A percentile compares a stretch with the other conserved stretches of the same genome.
Evolutionary conservation across 2,113 vertebrate genomes (phyloP).

Genomic region (Semnornis frantzii): DNA sequence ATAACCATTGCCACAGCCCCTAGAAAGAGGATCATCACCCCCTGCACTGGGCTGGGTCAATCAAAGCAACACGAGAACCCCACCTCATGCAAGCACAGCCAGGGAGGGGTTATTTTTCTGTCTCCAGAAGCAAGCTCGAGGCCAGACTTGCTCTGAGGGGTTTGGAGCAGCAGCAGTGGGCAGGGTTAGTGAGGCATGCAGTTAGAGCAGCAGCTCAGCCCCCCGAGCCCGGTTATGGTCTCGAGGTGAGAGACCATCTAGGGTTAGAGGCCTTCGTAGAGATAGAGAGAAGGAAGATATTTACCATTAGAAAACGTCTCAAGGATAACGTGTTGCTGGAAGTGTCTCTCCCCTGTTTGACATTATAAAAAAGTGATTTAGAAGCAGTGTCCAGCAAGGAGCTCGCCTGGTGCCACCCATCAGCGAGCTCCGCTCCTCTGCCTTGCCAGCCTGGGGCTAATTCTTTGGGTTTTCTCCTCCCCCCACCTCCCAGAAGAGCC

Average conservation of each 20-base stretch:
- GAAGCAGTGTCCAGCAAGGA: slow-evolving; percentile 71
- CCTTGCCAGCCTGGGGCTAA: slow-evolving; percentile 2
- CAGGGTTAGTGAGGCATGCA: slow-evolving; percentile 69
- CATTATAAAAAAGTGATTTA: slow-evolving; percentile 89
- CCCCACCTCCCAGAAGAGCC: neutral
- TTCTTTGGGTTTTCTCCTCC: neutral
- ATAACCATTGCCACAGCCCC: neutral
- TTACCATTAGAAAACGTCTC: slow-evolving; percentile 98
- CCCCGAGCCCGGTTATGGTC: slow-evolving; percentile 59
- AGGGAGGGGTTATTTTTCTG: neutral
- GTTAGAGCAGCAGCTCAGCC: slow-evolving; percentile 69
- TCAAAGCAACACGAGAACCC: slow-evolving; percentile 6
- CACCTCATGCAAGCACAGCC: slow-evolving; percentile 13
- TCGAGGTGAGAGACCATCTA: slow-evolving; percentile 46
- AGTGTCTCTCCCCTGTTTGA: slow-evolving; percentile 95
- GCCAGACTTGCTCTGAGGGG: neutral
- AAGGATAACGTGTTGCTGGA: slow-evolving; percentile 88
- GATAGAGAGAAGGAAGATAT: slow-evolving; percentile 84
- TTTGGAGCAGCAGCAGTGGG: neutral
- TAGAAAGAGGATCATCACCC: neutral
- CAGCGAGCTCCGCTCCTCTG: neutral
- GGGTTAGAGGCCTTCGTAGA: slow-evolving; percentile 58
- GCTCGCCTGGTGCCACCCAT: slow-evolving; percentile 8
- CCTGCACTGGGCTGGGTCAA: neutral
- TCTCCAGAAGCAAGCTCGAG: neutral